These are phyloP conservation scores for Argyrosomus japonicus DNA, from an alignment of 2,113 vertebrate genomes.

Conservation along the genomic window DNA sequence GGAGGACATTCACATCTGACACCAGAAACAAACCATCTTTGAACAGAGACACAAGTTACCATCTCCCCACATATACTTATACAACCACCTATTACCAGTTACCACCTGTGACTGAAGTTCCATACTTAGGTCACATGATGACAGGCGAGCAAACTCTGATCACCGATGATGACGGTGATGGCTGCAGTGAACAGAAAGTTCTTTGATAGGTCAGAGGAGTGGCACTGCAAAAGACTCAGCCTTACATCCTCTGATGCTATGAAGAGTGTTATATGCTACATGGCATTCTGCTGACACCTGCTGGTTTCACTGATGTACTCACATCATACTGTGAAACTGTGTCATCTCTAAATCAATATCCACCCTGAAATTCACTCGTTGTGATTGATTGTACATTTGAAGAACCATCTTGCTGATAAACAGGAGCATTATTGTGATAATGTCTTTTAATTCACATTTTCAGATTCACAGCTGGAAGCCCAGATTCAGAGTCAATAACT, in stretches of 20 bases:
- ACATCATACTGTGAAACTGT: not conserved
- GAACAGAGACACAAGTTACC: too few relatives aligned
- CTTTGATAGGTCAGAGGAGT: not conserved
- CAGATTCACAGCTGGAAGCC: not conserved
- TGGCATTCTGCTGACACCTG: conserved; percentile 81
- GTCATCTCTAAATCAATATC: not conserved
- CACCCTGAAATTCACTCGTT: not conserved
- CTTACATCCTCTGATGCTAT: not conserved
- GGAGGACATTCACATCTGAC: too few relatives aligned
- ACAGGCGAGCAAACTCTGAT: not conserved
- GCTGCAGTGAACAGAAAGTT: not conserved
- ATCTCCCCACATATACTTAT: too few relatives aligned
- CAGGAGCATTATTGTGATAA: not conserved
- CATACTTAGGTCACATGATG: too few relatives aligned
- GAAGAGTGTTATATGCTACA: not conserved
- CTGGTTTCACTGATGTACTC: conserved; percentile 82
- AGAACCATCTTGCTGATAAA: not conserved
- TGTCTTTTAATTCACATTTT: not conserved
- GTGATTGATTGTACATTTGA: not conserved
- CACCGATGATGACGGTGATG: not conserved
- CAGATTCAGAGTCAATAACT: not conserved
- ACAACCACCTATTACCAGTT: too few relatives aligned
- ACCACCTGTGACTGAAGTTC: too few relatives aligned
- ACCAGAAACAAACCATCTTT: too few relatives aligned
- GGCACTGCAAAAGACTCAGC: not conserved